A percentile compares a stretch with the other conserved stretches of the same genome.
Evolutionary conservation across 2,888 invertebrate genomes (phyloP).

Genomic region (Merodon equestris): DNA sequence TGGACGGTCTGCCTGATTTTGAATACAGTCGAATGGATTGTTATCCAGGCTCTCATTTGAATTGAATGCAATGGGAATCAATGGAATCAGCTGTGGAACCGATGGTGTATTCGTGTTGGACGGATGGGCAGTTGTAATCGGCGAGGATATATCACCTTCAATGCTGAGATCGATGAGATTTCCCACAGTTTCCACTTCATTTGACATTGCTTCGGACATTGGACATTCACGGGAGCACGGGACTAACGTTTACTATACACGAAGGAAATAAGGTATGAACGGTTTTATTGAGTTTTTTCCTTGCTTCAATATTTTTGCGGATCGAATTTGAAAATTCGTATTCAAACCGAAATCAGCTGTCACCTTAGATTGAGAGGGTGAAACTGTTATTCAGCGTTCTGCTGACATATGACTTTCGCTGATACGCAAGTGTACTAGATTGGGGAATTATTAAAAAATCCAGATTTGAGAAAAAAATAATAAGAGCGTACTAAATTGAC

Average conservation of each 20-base stretch:
- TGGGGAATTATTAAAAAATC: slow-evolving; percentile 11
- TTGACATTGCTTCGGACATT: slow-evolving; percentile 41
- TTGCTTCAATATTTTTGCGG: not conserved
- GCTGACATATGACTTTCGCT: not conserved
- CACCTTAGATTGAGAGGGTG: slow-evolving; percentile 33
- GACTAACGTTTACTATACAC: not conserved
- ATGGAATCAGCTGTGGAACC: slow-evolving; percentile 23
- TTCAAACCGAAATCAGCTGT: slow-evolving; percentile 65
- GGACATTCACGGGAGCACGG: no score
- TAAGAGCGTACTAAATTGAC: not conserved
- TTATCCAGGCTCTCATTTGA: slow-evolving; percentile 70
- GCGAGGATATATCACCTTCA: slow-evolving; percentile 60
- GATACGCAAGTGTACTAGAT: not conserved
- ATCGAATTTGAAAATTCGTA: slow-evolving; percentile 52
- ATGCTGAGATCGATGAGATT: slow-evolving; percentile 71
- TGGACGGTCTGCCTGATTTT: slow-evolving; percentile 69
- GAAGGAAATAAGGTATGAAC: not conserved
- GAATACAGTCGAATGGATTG: slow-evolving; percentile 72
- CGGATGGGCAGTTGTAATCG: slow-evolving; percentile 24
- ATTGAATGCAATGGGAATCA: slow-evolving; percentile 14
- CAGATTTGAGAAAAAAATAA: no score
- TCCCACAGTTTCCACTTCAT: slow-evolving; percentile 33
- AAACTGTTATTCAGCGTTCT: slow-evolving; percentile 45
- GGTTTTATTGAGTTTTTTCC: not conserved
- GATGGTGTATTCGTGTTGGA: slow-evolving; percentile 26